phyloP scores from a whole-genome alignment of 2,113 vertebrate genomes.

The Callionymus lyra region DNA sequence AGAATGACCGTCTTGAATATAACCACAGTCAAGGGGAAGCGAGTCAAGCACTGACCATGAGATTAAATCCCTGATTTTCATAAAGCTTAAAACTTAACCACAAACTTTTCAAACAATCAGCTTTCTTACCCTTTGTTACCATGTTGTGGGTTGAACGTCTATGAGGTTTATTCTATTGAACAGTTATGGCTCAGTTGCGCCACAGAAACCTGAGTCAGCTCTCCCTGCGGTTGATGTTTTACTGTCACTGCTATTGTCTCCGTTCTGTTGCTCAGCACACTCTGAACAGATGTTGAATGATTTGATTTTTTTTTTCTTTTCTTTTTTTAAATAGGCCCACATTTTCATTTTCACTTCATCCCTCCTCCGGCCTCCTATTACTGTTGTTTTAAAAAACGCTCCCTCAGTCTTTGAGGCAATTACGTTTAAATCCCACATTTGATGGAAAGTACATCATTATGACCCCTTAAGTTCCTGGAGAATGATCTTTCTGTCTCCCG shows the following conservation, averaged over 20 bases:
- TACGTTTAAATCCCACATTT: constrained; percentile 31
- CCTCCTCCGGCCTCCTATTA: background rate
- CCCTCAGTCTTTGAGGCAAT: constrained; percentile 31
- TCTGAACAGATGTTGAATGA: constrained; percentile 38
- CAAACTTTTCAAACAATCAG: too few species aligned
- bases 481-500: constrained; percentile 19
- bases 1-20: too few species aligned
- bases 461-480: constrained; percentile 19
- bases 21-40: too few species aligned
- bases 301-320: too few species aligned
- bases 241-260: constrained; percentile 36
- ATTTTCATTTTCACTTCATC: constrained; percentile 7
- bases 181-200: too few species aligned
- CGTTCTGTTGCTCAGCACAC: too few species aligned
- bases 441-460: constrained; percentile 41
- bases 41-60: too few species aligned
- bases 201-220: background rate
- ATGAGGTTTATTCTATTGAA: too few species aligned
- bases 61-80: too few species aligned
- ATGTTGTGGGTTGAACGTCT: too few species aligned
- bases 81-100: too few species aligned
- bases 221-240: constrained; percentile 22
- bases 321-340: constrained; percentile 1
- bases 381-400: constrained; percentile 11
- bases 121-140: too few species aligned